A percentile compares a stretch with the other conserved stretches of the same genome.
Conservation (phyloP, 2,888 invertebrate species). For the Anthophora plumipes region DNA sequence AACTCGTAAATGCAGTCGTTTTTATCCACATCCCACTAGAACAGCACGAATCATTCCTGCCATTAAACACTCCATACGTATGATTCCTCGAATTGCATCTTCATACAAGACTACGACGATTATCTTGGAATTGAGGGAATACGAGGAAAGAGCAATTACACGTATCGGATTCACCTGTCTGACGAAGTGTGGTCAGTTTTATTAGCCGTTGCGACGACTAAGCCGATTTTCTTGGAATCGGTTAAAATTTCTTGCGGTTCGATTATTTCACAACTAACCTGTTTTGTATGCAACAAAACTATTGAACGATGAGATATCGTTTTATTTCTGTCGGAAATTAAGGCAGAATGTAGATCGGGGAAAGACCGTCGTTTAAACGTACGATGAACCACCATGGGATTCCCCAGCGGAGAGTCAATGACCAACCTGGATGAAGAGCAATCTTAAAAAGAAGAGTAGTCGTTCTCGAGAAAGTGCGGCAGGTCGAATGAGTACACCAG, state of each 20-base stretch:
- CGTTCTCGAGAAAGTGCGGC: not conserved
- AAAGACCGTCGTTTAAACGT: not conserved
- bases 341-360: not conserved
- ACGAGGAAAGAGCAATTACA: constrained; percentile 23
- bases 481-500: not conserved
- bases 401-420: constrained; percentile 8
- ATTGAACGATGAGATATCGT: not conserved
- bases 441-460: not conserved
- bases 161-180: constrained; percentile 9
- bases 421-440: not conserved
- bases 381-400: constrained; percentile 19
- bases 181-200: not conserved
- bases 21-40: not conserved
- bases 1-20: constrained; percentile 7
- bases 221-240: constrained; percentile 14
- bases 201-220: not conserved
- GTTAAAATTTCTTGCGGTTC: not conserved
- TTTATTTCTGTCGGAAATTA: not conserved
- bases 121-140: constrained; percentile 7
- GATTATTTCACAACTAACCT: not conserved
- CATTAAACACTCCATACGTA: not conserved
- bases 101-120: constrained; percentile 5
- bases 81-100: constrained; percentile 27
- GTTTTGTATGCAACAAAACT: not conserved
- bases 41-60: not conserved